These are phyloP conservation scores for Leptopilina myrica DNA, from an alignment of 2,888 invertebrate species.

Conservation along the genomic window DNA sequence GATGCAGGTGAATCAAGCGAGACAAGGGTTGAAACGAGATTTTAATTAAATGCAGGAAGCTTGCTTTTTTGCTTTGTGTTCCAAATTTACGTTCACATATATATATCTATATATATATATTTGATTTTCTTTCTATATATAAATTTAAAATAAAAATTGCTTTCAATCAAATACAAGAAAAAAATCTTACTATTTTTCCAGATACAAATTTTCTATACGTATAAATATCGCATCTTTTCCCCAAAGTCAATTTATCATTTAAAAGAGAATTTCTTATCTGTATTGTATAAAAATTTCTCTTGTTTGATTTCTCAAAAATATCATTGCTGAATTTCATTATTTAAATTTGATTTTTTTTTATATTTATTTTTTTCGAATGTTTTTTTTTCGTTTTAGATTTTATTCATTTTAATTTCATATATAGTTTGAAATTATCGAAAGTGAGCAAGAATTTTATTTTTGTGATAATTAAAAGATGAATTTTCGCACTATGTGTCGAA, in stretches of 20 bases:
- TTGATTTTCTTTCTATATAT: not conserved
- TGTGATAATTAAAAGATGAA: not conserved
- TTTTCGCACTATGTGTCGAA: not conserved
- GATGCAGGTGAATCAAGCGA: conserved; percentile 26
- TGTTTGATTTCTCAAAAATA: too few relatives aligned
- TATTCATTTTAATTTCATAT: not conserved
- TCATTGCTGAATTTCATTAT: too few relatives aligned
- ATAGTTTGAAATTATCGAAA: not conserved
- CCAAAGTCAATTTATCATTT: too few relatives aligned
- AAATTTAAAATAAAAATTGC: not conserved
- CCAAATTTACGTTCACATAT: not conserved
- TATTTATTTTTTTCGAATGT: too few relatives aligned
- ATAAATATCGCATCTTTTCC: too few relatives aligned
- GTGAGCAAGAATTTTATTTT: not conserved
- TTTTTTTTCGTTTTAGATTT: too few relatives aligned
- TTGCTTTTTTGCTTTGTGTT: not conserved
- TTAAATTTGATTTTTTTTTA: too few relatives aligned
- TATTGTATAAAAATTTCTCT: too few relatives aligned
- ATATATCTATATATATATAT: too few relatives aligned
- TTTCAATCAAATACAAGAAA: conserved; percentile 2
- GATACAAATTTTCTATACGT: too few relatives aligned
- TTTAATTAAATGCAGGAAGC: conserved; percentile 34
- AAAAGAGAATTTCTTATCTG: not conserved
- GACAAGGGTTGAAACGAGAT: conserved; percentile 23
- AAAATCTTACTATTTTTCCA: too few relatives aligned